phyloP scores from a whole-genome alignment of 2,888 invertebrate species.

The Ormyrus pomaceus region DNA sequence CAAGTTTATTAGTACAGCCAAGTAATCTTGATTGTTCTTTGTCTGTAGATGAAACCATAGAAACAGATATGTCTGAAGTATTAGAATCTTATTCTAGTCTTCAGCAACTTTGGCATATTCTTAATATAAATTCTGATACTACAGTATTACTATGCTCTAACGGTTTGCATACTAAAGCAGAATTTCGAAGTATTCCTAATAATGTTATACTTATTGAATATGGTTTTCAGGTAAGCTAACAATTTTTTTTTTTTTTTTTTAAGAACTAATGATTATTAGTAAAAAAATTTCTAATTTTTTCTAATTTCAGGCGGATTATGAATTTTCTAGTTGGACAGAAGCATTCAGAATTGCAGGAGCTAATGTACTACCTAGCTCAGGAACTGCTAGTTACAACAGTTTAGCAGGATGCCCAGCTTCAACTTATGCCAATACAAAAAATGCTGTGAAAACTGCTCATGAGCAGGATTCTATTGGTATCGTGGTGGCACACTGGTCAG shows the following conservation, averaged over 20 bases:
- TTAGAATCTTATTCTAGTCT: constrained; percentile 72
- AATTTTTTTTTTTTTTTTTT: not conserved
- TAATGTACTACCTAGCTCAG: constrained; percentile 78
- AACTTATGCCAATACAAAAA: constrained; percentile 78
- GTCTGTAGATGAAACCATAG: constrained; percentile 72
- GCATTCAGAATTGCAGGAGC: constrained; percentile 75
- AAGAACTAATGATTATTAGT: too few relatives aligned
- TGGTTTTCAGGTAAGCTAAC: constrained; percentile 78
- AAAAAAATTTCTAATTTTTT: constrained; percentile 33
- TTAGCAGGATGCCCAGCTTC: constrained; percentile 80
- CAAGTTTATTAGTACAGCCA: constrained; percentile 77
- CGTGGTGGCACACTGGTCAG: constrained; percentile 80
- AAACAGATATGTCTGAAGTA: constrained; percentile 73
- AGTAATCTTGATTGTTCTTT: constrained; percentile 71
- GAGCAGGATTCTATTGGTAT: constrained; percentile 77
- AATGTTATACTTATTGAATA: constrained; percentile 79
- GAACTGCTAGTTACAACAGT: constrained; percentile 80
- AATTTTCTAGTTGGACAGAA: constrained; percentile 77
- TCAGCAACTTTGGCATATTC: constrained; percentile 76
- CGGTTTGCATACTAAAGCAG: constrained; percentile 74
- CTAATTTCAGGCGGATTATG: constrained; percentile 76
- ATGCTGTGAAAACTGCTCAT: constrained; percentile 77
- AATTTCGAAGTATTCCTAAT: constrained; percentile 76
- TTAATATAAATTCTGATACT: constrained; percentile 73
- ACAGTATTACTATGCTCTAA: constrained; percentile 76